Base-by-base conservation (phyloP, 92 coral and sea anemone species). In the Phymanthus crucifer region DNA sequence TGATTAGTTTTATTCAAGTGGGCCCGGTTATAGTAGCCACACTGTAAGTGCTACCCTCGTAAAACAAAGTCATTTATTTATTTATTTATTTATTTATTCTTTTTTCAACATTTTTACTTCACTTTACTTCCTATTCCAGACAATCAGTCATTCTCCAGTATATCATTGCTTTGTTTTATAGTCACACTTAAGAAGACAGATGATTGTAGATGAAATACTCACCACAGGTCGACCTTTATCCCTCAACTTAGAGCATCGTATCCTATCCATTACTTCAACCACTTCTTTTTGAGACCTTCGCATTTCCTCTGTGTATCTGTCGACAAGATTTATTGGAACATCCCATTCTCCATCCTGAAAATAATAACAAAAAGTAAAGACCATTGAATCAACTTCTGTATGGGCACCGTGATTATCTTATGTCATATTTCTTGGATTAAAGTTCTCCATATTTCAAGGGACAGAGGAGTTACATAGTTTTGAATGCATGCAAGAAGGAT, bases 231-330 rank as follows among this genome's bases (percentile, higher is more conserved):
- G 85, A 17, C 78, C 71, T 23, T 75, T 72, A 34, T 76, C 85
- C 32, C 72, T 85, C 18, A 95, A 88, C 67, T 85, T 90, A 40
- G 78, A 70, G 19, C 88, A 78, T 61, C 99, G 88, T 33, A 95
- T 83, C 71, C 67, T 90, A 58, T 95, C 99, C 90, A 95, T 84
- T 37, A 89, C 84, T 17, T 73, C 84, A 16, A 94, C 94, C 21
- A 95, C 83, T 66, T 95, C 99, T 66, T 66, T 74, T 56, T 83
- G 90, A 21, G 97, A 84, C 52, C 97, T 74, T 61, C 91, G 87
- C 65, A 95, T 91, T 65, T 95, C 99, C 45, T 85, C 93, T 0
- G 94, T 84, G 83, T 95, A 95, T 70, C 99, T 87, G 38, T 95
- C 97, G 33, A 95, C 80, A 9, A 95, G 81, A 70, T 91, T 88